A percentile compares a stretch with the other conserved stretches of the same genome.
Conservation (phyloP, 1,140 invertebrate species). For the Meteorus sp. region DNA sequence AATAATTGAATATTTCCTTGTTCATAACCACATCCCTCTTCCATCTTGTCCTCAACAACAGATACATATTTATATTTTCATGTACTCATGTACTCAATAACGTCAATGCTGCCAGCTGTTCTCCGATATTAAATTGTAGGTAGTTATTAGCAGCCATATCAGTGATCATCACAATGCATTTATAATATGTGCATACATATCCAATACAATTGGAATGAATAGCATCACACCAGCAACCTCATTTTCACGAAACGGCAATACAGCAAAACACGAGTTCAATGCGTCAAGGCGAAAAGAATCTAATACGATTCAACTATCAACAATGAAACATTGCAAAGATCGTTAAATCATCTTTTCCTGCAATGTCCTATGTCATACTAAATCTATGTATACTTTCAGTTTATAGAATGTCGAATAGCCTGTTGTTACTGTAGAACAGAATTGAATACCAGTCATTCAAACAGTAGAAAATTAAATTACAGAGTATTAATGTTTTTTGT, state of each 20-base stretch:
- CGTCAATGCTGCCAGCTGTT: constrained; percentile 1
- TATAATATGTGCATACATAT: neutral
- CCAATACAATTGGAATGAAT: neutral
- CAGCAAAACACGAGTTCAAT: neutral
- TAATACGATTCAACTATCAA: too few species aligned
- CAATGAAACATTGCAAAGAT: constrained; percentile 8
- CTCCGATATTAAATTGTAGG: neutral
- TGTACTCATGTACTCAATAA: too few species aligned
- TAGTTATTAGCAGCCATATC: neutral
- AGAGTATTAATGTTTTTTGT: too few species aligned
- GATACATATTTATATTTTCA: too few species aligned
- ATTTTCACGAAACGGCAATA: neutral
- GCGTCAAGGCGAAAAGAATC: neutral
- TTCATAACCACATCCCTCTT: neutral
- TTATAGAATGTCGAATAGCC: too few species aligned
- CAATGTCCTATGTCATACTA: neutral
- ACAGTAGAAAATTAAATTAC: too few species aligned
- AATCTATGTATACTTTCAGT: too few species aligned
- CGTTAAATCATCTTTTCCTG: neutral
- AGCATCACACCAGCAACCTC: neutral
- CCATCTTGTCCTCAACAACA: neutral
- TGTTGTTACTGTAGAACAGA: too few species aligned
- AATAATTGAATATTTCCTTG: too few species aligned
- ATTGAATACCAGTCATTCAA: too few species aligned
- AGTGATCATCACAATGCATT: neutral